Evolutionary conservation across 2,888 invertebrate genomes (phyloP).

Genomic region (Hecatera dysodea): DNA sequence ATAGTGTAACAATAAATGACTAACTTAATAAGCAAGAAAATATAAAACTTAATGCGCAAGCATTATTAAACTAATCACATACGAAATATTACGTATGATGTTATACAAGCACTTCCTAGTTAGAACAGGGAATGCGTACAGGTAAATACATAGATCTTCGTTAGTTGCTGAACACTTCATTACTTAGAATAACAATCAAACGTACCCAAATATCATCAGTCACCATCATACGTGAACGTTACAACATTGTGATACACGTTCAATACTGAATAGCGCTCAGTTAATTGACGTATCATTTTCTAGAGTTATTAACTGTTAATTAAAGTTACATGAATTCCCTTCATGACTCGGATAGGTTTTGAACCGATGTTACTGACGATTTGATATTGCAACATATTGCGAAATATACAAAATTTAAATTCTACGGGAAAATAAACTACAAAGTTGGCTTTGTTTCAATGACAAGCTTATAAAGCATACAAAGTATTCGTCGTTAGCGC

Average conservation of each 20-base stretch:
- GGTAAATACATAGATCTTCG: neutral
- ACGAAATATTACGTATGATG: slow-evolving; percentile 2
- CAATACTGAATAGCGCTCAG: neutral
- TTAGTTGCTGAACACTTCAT: neutral
- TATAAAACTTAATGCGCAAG: neutral
- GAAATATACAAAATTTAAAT: slow-evolving; percentile 10
- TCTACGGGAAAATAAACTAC: slow-evolving; percentile 11
- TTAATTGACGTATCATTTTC: slow-evolving; percentile 2
- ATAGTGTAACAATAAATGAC: no score
- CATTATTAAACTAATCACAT: neutral
- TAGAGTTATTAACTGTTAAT: neutral
- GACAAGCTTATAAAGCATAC: slow-evolving; percentile 28
- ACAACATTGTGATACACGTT: neutral
- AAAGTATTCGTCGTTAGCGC: slow-evolving; percentile 11
- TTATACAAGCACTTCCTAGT: neutral
- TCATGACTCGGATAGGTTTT: neutral
- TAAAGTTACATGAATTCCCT: neutral
- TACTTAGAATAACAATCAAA: slow-evolving; percentile 12
- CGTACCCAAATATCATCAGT: slow-evolving; percentile 10
- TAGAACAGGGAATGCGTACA: neutral
- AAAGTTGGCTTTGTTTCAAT: slow-evolving; percentile 39
- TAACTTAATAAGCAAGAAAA: neutral
- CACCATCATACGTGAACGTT: neutral
- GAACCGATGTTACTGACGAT: neutral
- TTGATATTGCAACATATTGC: neutral